Conservation (phyloP, 2,797 vertebrate species). For the Setipinna tenuifilis region DNA sequence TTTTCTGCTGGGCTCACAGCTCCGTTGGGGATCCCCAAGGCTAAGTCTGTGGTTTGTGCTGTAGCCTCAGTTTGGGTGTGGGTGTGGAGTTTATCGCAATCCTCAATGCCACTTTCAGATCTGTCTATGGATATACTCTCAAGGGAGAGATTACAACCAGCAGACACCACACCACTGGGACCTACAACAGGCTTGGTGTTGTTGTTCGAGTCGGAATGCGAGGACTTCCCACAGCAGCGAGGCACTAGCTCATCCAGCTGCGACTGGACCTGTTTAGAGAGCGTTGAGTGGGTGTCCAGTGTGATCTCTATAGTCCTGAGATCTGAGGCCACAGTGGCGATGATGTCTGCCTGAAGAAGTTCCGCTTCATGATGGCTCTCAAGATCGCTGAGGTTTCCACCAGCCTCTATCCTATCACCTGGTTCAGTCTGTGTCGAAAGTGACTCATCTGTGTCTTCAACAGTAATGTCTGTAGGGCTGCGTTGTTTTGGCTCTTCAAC, state of each 20-base stretch:
- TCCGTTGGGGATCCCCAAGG: not conserved
- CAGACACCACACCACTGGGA: not conserved
- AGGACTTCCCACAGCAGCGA: conserved; percentile 22
- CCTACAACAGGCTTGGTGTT: conserved; percentile 51
- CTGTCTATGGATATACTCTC: conserved; percentile 33
- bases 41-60: conserved; percentile 29
- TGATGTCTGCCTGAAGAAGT: conserved; percentile 23
- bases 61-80: conserved; percentile 30
- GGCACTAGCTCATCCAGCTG: conserved; percentile 29
- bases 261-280: conserved; percentile 39
- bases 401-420: conserved; percentile 38
- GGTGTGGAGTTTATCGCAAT: conserved; percentile 39
- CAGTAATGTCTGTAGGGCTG: conserved; percentile 33
- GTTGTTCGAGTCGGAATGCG: conserved; percentile 65
- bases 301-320: conserved; percentile 44
- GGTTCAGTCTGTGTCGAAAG: conserved; percentile 33
- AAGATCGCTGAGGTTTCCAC: not conserved
- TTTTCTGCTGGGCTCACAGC: not conserved
- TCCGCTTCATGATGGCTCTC: conserved; percentile 23
- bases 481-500: conserved; percentile 1
- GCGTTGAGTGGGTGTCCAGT: conserved; percentile 19
- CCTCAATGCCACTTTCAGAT: conserved; percentile 36
- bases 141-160: conserved; percentile 18
- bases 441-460: conserved; percentile 31
- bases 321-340: conserved; percentile 25